Percentiles rank a stretch among this genome's conserved stretches.
phyloP scores from a whole-genome alignment of 2,113 vertebrate genomes.

The Phyllostomus hastatus region DNA sequence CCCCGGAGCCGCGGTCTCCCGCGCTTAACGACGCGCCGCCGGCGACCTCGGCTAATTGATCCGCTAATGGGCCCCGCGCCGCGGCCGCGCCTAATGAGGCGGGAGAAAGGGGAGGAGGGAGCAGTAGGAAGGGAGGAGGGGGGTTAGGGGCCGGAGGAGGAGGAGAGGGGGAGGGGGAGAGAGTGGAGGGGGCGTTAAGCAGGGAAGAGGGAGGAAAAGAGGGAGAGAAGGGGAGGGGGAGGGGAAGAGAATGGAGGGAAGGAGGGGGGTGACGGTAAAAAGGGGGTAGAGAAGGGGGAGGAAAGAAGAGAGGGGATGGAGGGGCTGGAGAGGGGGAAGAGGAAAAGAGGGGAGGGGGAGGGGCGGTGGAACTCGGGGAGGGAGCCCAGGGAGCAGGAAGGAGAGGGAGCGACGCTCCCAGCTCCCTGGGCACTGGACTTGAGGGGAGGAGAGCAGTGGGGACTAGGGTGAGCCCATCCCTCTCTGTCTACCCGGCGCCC shows the following conservation, averaged over 20 bases:
- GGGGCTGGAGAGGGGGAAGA: no score
- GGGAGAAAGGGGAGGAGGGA: neutral
- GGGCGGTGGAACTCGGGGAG: neutral
- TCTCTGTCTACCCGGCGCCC: neutral
- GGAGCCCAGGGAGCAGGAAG: neutral
- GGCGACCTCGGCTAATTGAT: constrained; percentile 70
- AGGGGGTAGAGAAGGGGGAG: neutral
- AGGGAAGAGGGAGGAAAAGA: neutral
- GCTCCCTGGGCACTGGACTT: neutral
- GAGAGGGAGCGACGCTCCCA: neutral
- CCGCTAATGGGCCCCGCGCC: constrained; percentile 61
- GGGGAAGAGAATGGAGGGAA: neutral
- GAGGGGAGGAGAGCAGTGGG: neutral
- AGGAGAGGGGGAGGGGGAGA: neutral
- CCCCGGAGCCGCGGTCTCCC: neutral
- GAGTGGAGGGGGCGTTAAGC: neutral
- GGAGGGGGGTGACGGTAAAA: neutral
- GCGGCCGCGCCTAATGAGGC: constrained; percentile 56
- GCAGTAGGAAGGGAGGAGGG: no score
- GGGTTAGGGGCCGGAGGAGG: neutral
- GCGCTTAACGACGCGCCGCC: constrained; percentile 45
- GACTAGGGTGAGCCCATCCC: neutral
- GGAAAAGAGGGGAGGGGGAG: no score
- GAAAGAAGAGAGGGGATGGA: neutral
- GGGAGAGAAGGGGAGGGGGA: no score